Base-by-base conservation (phyloP, 2,113 vertebrate species). In the Lasiurus cinereus region DNA sequence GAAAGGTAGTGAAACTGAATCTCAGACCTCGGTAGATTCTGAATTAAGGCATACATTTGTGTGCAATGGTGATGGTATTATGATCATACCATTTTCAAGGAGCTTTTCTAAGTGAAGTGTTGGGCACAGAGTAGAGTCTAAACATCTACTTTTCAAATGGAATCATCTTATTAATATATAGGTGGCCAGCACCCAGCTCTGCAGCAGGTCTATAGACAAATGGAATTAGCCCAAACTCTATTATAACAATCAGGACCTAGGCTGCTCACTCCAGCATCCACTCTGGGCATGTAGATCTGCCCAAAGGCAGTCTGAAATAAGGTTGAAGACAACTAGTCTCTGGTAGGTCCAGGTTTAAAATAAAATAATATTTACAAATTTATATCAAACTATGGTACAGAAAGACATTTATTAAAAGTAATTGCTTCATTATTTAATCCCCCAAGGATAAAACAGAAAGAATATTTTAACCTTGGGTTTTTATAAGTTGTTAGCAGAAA, bases 351-450 rank as follows among this genome's bases (percentile, higher is more conserved):
- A 66, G 62, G 1, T 4, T 46, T 31, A 31, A 64, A 54, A 24
- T 2, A n/a, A 15, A 84, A 78, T 24, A 70, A 52, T 90, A 84
- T 39, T 84, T 88, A 56, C 6, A 66, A 66, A 43, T 80, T 84
- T 88, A 33, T 80, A 9, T 66, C 39, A 94, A 77, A 18, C 29
- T 87, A 92, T 83, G 83, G 48, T 27, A 66, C 5, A 88, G 59
- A 88, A 93, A 79, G 39, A 90, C 91, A 62, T 22, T 4, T 77
- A 77, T 74, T 39, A 78, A 78, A 70, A 90, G 15, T 36, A 48
- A 27, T 91, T 91, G 82, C 52, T 69, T n/a, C 11, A 43, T 88
- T 70, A 33, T 64, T 67, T 14, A 64, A 3, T 59, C 5, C 21
- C 33, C 24, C 64, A 24, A 52, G 33, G 27, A 89, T 72, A 56